phyloP scores from a whole-genome alignment of 2,888 invertebrate species.

The Trachelus iudaicus region DNA sequence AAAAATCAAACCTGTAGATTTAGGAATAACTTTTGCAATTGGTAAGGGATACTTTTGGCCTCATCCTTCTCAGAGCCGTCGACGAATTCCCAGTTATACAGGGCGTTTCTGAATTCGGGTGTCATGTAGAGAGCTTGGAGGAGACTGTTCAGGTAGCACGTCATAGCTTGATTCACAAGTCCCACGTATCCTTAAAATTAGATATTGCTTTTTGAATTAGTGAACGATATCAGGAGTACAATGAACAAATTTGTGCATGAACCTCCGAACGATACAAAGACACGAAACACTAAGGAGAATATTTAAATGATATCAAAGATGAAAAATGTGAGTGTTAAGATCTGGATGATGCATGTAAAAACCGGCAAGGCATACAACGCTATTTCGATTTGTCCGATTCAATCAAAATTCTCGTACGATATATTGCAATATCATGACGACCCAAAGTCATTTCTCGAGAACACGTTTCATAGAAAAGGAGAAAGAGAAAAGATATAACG shows the following conservation, averaged over 20 bases:
- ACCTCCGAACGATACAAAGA: background rate
- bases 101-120: conserved; percentile 89
- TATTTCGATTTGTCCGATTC: background rate
- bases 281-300: background rate
- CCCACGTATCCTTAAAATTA: conserved; percentile 74
- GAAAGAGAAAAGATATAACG: background rate
- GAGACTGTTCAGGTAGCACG: conserved; percentile 90
- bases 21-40: conserved; percentile 86
- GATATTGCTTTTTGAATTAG: background rate
- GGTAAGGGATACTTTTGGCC: conserved; percentile 83
- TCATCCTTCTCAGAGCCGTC: conserved; percentile 74
- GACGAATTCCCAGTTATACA: conserved; percentile 83
- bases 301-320: background rate
- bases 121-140: conserved; percentile 92
- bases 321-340: background rate
- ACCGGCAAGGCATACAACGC: background rate
- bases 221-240: background rate
- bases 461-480: background rate
- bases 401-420: background rate
- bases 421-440: background rate
- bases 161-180: conserved; percentile 91
- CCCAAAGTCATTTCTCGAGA: background rate
- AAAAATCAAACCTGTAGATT: conserved; percentile 74
- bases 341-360: background rate
- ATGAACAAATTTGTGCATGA: background rate